These are phyloP conservation scores for Cyrtonyx montezumae DNA, from an alignment of 2,113 vertebrate species.

Conservation along the genomic window DNA sequence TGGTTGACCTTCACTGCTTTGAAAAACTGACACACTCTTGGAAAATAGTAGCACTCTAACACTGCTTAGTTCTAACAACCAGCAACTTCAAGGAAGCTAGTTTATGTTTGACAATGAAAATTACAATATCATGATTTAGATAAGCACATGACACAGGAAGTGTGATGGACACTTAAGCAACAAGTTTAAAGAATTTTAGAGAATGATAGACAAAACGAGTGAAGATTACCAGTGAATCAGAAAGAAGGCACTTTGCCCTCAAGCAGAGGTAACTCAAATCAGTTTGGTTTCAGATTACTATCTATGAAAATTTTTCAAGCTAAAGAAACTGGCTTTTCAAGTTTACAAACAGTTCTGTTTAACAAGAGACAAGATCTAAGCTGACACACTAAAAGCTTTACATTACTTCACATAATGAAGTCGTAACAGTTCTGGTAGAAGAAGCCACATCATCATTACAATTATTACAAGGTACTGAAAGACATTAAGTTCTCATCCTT, in stretches of 20 bases:
- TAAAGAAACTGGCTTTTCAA: conserved; percentile 14
- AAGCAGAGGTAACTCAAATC: neutral
- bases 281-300: neutral
- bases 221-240: neutral
- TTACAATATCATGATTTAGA: neutral
- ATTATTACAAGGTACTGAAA: neutral
- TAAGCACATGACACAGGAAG: neutral
- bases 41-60: neutral
- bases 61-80: neutral
- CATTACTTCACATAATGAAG: neutral
- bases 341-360: neutral
- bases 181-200: neutral
- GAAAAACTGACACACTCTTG: neutral
- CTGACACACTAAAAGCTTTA: neutral
- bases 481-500: neutral
- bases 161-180: neutral
- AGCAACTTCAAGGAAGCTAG: neutral
- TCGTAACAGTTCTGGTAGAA: neutral
- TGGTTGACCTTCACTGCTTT: neutral
- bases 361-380: neutral
- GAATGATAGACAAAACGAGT: neutral
- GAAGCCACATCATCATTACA: neutral
- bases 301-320: neutral
- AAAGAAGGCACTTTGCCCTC: neutral
- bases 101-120: neutral